Conservation (phyloP, 2,113 vertebrate genomes). For the Python bivittatus region DNA sequence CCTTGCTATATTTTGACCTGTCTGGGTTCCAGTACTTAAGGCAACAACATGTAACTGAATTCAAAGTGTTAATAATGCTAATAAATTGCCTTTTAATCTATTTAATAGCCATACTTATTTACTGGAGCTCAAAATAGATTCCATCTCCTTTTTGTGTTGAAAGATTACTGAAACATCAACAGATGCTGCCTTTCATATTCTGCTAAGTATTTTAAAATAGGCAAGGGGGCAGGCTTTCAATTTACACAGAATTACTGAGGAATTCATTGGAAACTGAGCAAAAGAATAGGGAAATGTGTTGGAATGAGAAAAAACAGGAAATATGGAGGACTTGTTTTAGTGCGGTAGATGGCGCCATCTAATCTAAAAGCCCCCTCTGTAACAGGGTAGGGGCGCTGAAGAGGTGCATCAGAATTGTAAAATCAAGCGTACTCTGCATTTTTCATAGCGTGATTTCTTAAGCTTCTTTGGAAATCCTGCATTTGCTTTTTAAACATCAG, state of each 20-base stretch:
- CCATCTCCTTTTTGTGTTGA: not conserved
- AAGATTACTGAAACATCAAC: constrained; percentile 43
- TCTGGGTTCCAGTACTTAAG: not conserved
- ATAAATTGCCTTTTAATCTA: constrained; percentile 6
- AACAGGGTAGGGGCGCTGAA: not conserved
- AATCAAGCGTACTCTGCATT: not conserved
- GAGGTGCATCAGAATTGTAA: not conserved
- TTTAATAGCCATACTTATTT: not conserved
- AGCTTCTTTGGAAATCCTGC: no score
- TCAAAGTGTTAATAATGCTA: not conserved
- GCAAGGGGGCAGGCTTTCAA: not conserved
- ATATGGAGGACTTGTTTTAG: not conserved
- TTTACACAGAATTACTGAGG: not conserved
- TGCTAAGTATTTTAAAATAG: constrained; percentile 19
- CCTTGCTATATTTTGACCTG: not conserved
- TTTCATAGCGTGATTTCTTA: not conserved
- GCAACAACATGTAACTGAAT: not conserved
- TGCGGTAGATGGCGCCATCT: not conserved
- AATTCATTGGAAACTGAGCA: not conserved
- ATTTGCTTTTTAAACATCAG: not conserved
- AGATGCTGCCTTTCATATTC: constrained; percentile 6
- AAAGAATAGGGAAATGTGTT: not conserved
- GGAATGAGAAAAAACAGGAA: not conserved
- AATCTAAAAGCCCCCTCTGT: not conserved
- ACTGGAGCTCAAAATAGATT: not conserved